Conservation (phyloP, 2,797 vertebrate species). For the Gorsachius magnificus region DNA sequence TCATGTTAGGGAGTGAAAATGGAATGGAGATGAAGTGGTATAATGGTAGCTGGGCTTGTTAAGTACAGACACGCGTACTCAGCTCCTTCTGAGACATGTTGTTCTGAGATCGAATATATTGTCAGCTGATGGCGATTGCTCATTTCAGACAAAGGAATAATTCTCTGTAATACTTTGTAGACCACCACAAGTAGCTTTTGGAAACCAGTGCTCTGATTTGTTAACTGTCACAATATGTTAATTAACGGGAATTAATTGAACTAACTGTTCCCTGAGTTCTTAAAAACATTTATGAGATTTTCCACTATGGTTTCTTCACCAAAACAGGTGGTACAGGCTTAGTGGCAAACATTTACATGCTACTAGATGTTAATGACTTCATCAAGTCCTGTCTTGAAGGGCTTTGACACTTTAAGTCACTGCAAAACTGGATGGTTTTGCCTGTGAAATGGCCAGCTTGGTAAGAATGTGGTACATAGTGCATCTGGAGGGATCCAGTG, state of each 20-base stretch:
- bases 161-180: neutral
- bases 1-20: neutral
- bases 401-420: neutral
- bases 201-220: neutral
- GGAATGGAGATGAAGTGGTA: neutral
- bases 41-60: neutral
- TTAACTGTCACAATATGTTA: neutral
- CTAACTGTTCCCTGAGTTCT: neutral
- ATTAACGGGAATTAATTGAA: neutral
- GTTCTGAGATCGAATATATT: neutral
- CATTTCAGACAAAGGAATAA: neutral
- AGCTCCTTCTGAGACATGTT: neutral
- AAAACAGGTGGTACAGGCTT: neutral
- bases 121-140: neutral
- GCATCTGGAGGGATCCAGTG: neutral
- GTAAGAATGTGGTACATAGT: neutral
- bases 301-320: neutral
- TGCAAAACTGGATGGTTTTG: neutral
- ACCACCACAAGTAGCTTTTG: neutral
- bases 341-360: neutral
- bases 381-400: neutral
- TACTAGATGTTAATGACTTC: neutral
- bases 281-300: neutral
- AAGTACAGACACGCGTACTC: neutral
- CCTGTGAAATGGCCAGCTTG: neutral